phyloP scores from a whole-genome alignment of 2,888 invertebrate species.

The Dryobota labecula region DNA sequence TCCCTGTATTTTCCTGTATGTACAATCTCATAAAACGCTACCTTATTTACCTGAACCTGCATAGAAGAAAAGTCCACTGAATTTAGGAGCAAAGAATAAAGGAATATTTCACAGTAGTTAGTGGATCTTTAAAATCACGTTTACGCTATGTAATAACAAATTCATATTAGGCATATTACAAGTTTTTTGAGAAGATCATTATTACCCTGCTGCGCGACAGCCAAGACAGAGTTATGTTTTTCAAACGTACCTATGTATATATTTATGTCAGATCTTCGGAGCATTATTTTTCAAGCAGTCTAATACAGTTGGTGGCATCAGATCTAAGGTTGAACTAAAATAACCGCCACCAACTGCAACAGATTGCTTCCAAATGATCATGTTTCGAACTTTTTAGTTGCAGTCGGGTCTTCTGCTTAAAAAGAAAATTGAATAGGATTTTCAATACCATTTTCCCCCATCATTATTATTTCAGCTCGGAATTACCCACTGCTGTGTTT shows the following conservation, averaged over 20 bases:
- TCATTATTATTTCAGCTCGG: no score
- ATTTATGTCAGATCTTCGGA: not conserved
- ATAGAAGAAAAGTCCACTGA: no score
- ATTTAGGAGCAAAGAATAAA: no score
- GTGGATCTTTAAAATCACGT: no score
- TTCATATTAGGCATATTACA: not conserved
- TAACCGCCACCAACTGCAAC: not conserved
- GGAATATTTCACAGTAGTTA: no score
- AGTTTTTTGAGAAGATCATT: not conserved
- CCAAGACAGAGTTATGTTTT: no score
- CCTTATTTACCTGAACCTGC: no score
- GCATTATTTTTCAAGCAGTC: not conserved
- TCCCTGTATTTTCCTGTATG: no score
- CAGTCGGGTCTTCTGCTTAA: not conserved
- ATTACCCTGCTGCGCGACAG: not conserved
- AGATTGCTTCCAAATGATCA: not conserved
- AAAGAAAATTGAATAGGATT: not conserved
- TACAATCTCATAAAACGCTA: no score
- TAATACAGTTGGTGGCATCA: not conserved
- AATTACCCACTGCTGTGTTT: no score
- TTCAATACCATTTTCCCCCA: not conserved
- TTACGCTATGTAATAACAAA: not conserved
- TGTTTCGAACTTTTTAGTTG: not conserved
- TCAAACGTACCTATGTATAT: not conserved
- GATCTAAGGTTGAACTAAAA: not conserved